Evolutionary conservation across 2,113 vertebrate genomes (phyloP).

Genomic region (Platysteira castanea): DNA sequence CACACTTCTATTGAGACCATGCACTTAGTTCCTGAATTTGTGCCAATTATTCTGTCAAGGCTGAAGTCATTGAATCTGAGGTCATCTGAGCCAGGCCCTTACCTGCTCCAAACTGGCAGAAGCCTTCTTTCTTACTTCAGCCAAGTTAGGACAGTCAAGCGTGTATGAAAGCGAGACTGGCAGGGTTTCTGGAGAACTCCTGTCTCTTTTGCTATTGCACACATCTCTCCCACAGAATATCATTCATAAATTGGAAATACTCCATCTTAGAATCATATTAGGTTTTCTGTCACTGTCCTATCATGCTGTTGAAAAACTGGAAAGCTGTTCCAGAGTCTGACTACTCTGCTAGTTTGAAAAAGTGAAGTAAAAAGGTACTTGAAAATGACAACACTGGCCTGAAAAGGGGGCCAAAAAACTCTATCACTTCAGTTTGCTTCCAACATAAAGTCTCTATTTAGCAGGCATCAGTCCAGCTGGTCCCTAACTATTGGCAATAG

Average conservation of each 20-base stretch:
- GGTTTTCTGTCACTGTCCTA: neutral
- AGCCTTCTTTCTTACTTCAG: neutral
- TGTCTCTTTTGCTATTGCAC: neutral
- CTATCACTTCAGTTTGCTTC: neutral
- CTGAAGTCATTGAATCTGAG: neutral
- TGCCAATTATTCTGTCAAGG: neutral
- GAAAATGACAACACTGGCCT: neutral
- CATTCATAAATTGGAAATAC: neutral
- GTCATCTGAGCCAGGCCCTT: neutral
- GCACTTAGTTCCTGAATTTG: neutral
- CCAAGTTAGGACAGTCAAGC: neutral
- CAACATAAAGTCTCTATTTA: constrained; percentile 37
- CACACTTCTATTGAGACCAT: neutral
- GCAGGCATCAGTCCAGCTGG: neutral
- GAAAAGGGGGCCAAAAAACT: neutral
- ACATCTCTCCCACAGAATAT: neutral
- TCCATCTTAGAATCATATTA: neutral
- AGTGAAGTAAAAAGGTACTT: neutral
- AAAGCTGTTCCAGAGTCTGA: neutral
- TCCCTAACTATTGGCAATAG: neutral
- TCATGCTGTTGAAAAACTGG: rapidly evolving
- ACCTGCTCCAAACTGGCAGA: neutral
- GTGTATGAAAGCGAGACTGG: rapidly evolving
- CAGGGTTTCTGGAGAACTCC: neutral
- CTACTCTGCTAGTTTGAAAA: neutral